Percentiles rank a stretch among this genome's conserved stretches.
phyloP scores from a whole-genome alignment of 2,113 vertebrate genomes.

The Cisticola juncidis region DNA sequence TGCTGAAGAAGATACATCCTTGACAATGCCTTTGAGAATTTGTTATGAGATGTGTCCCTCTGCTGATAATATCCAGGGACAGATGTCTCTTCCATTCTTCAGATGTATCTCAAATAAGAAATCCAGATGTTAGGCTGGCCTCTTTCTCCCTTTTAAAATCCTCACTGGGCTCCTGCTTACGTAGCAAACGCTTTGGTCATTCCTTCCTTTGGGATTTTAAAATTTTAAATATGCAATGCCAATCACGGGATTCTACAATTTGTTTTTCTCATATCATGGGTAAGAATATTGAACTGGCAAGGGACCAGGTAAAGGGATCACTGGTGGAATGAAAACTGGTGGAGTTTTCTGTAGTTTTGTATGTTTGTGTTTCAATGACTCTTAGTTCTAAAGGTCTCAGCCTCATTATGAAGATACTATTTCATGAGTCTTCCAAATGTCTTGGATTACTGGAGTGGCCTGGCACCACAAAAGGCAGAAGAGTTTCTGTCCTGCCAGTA shows the following conservation, averaged over 20 bases:
- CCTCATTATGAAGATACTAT: not conserved
- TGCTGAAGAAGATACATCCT: not conserved
- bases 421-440: not conserved
- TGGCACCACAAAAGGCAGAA: not conserved
- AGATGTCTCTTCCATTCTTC: not conserved
- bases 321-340: not conserved
- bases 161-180: not conserved
- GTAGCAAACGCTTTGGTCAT: not conserved
- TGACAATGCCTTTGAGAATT: not conserved
- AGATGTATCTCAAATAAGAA: not conserved
- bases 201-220: not conserved
- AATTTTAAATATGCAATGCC: not conserved
- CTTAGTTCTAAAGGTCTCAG: not conserved
- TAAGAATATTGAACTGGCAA: not conserved
- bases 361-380: accelerated
- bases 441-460: not conserved
- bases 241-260: not conserved
- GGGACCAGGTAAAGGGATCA: not conserved
- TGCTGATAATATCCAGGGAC: not conserved
- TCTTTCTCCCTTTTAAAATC: not conserved
- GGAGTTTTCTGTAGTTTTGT: not conserved
- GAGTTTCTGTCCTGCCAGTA: not conserved
- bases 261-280: not conserved
- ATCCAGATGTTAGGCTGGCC: not conserved
- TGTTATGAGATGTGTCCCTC: not conserved